A percentile compares a stretch with the other conserved stretches of the same genome.
Evolutionary conservation across 2,113 vertebrate genomes (phyloP).

Genomic region (Notarius lentiginosus): DNA sequence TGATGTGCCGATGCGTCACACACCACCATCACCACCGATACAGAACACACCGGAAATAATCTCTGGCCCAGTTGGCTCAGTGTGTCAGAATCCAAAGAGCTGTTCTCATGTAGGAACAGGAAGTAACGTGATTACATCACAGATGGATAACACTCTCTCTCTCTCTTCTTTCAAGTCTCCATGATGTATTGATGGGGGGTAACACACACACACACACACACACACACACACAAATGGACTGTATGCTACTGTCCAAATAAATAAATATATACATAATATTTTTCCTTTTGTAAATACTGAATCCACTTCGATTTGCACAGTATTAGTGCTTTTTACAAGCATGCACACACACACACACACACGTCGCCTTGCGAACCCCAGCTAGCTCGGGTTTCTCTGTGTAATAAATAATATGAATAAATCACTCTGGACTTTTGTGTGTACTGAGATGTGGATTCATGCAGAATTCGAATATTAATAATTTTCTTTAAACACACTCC

Average conservation of each 20-base stretch:
- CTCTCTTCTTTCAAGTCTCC: background rate
- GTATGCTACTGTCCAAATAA: constrained; percentile 77
- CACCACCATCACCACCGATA: background rate
- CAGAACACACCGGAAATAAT: background rate
- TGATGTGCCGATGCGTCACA: background rate
- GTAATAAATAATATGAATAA: constrained; percentile 34
- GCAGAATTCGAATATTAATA: constrained; percentile 30
- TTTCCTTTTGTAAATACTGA: constrained; percentile 56
- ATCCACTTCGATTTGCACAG: constrained; percentile 47
- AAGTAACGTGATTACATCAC: background rate
- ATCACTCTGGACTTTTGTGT: constrained; percentile 41
- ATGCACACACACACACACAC: constrained; percentile 30
- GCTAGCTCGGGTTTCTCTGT: constrained; percentile 40
- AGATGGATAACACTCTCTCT: background rate
- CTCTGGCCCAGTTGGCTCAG: background rate
- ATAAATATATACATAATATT: constrained; percentile 67
- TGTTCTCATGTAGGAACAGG: background rate
- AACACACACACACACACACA: constrained; percentile 17
- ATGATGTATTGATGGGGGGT: too few relatives aligned
- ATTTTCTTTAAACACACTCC: background rate
- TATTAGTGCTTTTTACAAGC: constrained; percentile 54
- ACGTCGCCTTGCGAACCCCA: constrained; percentile 44
- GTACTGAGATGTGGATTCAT: constrained; percentile 44
- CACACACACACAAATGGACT: constrained; percentile 66
- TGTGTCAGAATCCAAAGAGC: background rate